These are phyloP conservation scores for Trisateles emortualis DNA, from an alignment of 2,888 invertebrate species.

Conservation along the genomic window DNA sequence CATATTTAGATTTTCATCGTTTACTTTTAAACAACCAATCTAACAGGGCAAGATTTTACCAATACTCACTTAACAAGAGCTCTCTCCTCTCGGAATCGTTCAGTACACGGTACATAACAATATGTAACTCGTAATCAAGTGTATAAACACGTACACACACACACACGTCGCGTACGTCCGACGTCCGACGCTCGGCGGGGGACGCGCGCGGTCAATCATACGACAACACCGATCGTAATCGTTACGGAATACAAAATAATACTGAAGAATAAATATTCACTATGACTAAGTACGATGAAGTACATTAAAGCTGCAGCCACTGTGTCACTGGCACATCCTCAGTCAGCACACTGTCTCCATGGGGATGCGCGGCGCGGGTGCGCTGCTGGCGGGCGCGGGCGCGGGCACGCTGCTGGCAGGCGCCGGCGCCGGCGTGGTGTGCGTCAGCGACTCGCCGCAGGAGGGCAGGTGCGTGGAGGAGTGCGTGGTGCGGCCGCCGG, in stretches of 20 bases:
- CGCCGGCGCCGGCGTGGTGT: slow-evolving; percentile 89
- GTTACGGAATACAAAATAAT: slow-evolving; percentile 78
- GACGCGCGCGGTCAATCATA: slow-evolving; percentile 27
- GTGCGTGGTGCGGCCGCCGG: slow-evolving; percentile 81
- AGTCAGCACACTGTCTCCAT: slow-evolving; percentile 88
- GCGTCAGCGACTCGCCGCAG: slow-evolving; percentile 91
- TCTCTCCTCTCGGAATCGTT: slow-evolving; percentile 20
- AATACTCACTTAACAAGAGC: slow-evolving; percentile 28
- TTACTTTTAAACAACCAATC: slow-evolving; percentile 74
- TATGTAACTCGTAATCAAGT: slow-evolving; percentile 29
- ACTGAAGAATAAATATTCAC: slow-evolving; percentile 76
- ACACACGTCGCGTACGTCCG: slow-evolving; percentile 11
- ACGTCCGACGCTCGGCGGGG: not conserved
- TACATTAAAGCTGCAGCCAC: slow-evolving; percentile 51
- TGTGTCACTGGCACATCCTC: not conserved
- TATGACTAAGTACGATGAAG: slow-evolving; percentile 49
- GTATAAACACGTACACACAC: slow-evolving; percentile 24
- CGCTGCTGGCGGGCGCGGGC: slow-evolving; percentile 67
- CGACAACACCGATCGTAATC: slow-evolving; percentile 59
- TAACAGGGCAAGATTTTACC: slow-evolving; percentile 69
- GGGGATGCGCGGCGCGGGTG: slow-evolving; percentile 82
- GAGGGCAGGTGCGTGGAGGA: slow-evolving; percentile 94
- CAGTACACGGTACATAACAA: slow-evolving; percentile 26
- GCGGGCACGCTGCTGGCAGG: slow-evolving; percentile 80
- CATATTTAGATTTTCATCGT: slow-evolving; percentile 43